Conservation (phyloP, 1,140 invertebrate genomes). For the Drosophila miranda region DNA sequence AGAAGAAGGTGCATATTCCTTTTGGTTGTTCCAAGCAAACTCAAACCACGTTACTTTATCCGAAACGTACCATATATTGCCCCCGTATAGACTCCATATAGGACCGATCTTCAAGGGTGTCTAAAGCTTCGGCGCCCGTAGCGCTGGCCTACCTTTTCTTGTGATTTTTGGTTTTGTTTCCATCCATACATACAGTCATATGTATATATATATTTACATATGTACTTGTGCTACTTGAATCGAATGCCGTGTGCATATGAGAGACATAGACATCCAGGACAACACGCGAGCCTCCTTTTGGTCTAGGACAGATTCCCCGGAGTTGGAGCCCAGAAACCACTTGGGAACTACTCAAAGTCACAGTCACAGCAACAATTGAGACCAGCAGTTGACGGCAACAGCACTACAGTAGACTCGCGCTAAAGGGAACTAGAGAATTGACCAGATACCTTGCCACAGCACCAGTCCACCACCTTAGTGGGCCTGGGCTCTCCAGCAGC, state of each 20-base stretch:
- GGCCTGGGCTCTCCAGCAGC: no score
- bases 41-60: no score
- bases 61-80: no score
- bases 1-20: no score
- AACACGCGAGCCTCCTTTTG: slow-evolving; percentile 40
- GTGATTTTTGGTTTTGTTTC: no score
- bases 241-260: slow-evolving; percentile 54
- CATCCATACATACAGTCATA: neutral
- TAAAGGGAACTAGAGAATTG: neutral
- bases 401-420: slow-evolving; percentile 2
- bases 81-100: no score
- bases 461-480: slow-evolving; percentile 1
- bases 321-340: slow-evolving; percentile 50
- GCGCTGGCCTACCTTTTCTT: no score
- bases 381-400: neutral
- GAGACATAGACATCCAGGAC: slow-evolving; percentile 18
- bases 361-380: slow-evolving; percentile 24
- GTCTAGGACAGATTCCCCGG: slow-evolving; percentile 20
- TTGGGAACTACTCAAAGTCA: slow-evolving; percentile 13
- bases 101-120: no score
- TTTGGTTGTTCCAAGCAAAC: no score
- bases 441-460: neutral
- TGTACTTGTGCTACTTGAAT: neutral
- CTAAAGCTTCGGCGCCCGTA: no score
- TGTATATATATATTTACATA: neutral